phyloP scores from a whole-genome alignment of 2,797 vertebrate species.

The Calcarius lapponicus region DNA sequence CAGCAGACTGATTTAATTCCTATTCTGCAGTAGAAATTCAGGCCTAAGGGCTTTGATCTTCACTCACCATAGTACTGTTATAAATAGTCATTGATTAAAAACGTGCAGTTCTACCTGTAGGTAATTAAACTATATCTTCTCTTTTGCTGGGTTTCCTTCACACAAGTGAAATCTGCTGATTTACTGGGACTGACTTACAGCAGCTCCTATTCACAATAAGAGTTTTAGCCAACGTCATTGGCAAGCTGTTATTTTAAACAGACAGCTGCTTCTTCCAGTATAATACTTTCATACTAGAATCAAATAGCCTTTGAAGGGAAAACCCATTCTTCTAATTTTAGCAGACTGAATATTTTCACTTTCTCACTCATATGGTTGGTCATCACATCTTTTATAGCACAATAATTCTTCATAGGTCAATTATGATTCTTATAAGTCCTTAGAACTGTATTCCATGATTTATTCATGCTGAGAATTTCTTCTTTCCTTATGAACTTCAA shows the following conservation, averaged over 20 bases:
- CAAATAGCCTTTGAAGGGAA: not conserved
- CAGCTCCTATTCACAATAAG: not conserved
- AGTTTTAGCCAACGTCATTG: not conserved
- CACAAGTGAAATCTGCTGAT: not conserved
- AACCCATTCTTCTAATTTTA: not conserved
- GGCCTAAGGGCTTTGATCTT: not conserved
- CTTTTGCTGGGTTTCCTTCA: not conserved
- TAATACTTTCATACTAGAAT: not conserved
- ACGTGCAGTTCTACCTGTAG: fast-evolving
- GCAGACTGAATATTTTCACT: not conserved
- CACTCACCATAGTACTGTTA: not conserved
- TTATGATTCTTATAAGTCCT: not conserved
- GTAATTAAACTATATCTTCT: not conserved
- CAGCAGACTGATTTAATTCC: not conserved
- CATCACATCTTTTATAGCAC: not conserved
- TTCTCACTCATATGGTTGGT: not conserved
- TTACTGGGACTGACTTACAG: not conserved
- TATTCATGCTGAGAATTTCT: not conserved
- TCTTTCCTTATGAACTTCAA: not conserved
- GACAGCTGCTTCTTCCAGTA: not conserved
- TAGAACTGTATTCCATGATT: not conserved
- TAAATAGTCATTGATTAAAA: not conserved
- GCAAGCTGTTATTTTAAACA: not conserved
- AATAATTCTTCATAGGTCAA: not conserved
- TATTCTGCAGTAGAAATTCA: not conserved